Evolutionary conservation across 2,113 vertebrate species (phyloP), one percentile per base, ranked within the genome.

Genomic region (Odocoileus hemionus): DNA sequence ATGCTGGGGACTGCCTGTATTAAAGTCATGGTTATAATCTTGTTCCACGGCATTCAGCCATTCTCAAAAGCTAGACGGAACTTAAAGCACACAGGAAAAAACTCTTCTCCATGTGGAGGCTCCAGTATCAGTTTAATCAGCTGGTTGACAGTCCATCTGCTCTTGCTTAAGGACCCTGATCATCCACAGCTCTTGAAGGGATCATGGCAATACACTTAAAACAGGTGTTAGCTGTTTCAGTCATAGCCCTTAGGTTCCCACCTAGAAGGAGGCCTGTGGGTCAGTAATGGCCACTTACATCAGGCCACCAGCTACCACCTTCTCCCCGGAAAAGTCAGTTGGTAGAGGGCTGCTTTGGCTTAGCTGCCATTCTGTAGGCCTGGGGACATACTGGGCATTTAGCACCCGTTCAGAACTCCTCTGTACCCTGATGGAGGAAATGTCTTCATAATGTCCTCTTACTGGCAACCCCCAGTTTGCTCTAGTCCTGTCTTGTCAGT

Each of bases 21-120:
- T 92, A 94, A 95, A 95, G 70, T 86, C 8, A 80, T 43, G 55
- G 28, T 89, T 95, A 60, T 43, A 96, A 80, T 70, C 30, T n/a
- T 92, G 45, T 89, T 89, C 13, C 54, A 45, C 58, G 19, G 7
- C 58, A 95, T 85, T 95, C 54, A 50, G 70, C 43, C 78, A 50
- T 80, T 94, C 64, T 57, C 55, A 39, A 94, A 78, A 94, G 13
- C 61, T 58, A 39, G 23, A 60, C 15, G 12, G 33, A 74, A 47
- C 55, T 64, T 57, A 95, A 95, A 80, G 45, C 26, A 89, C 45
- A 60, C 54, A 52, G 55, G 57, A 45, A 54, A 83, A 70, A 86
- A 33, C 47, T 64, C 15, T 92, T 80, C 10, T 89, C 64, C 33
- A 79, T 13, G 13, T 91, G 58, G 76, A 39, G 36, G 15, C 17